phyloP scores from a whole-genome alignment of 1,140 invertebrate genomes.

The Nephila pilipes region DNA sequence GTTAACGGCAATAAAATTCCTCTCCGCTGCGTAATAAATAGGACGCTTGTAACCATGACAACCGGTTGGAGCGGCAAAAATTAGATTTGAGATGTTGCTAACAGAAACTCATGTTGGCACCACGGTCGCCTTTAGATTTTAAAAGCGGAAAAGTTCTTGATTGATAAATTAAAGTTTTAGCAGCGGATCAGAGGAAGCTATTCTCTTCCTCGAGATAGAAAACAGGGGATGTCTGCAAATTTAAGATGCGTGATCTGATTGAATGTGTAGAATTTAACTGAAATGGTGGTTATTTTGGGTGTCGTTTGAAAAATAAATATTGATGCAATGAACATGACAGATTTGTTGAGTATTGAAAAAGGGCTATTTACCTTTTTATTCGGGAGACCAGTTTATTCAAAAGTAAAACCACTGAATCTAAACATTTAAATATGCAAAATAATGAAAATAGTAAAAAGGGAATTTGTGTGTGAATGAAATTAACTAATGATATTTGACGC shows the following conservation, averaged over 20 bases:
- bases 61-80: conserved; percentile 56
- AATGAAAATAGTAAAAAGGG: too few species aligned
- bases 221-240: background rate
- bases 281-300: too few species aligned
- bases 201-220: background rate
- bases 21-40: conserved; percentile 63
- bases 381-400: too few species aligned
- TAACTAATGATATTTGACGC: too few species aligned
- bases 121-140: conserved; percentile 57
- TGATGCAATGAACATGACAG: too few species aligned
- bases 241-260: background rate
- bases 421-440: too few species aligned
- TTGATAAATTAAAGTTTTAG: conserved; percentile 73
- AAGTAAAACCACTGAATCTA: too few species aligned
- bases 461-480: too few species aligned
- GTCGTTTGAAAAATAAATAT: too few species aligned
- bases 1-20: conserved; percentile 40
- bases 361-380: too few species aligned
- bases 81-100: conserved; percentile 66
- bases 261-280: too few species aligned
- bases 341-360: too few species aligned
- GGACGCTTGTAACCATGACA: conserved; percentile 42
- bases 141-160: conserved; percentile 72
- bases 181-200: conserved; percentile 3
- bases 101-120: background rate